Base-by-base conservation (phyloP, 2,888 invertebrate genomes). In the Galeruca laticollis region DNA sequence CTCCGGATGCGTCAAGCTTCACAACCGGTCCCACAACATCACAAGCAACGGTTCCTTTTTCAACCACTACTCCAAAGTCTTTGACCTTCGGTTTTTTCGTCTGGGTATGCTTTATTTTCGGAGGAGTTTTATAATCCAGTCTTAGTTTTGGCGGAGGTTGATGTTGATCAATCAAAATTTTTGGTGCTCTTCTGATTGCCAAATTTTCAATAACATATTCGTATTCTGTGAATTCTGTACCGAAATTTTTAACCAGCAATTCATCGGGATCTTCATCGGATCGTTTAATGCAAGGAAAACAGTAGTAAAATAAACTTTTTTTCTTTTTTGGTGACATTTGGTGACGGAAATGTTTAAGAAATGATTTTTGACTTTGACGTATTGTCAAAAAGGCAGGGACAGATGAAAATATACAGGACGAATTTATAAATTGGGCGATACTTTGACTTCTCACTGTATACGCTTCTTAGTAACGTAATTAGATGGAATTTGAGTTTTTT, bases 201-300 rank as follows among this genome's bases (percentile, higher is more conserved):
- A 77, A 57, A 62, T 78, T 78, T 64, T 78, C 78, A 40, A 78
- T 74, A 8, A 78, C 75, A 59, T 76, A 78, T 61, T 78, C 78
- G 63, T 75, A 78, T 20, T 77, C 77, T 1, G 76, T 73, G 69
- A 76, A 76, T 40, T 78, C 76, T 40, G 66, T 70, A 1, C 74
- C 73, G 49, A 77, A 78, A 52, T 66, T 69, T 21, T 73, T 68
- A n/a, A 69, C 61, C 51, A 75, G 69, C 10, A 72, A 60, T 33
- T 77, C 75, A 62, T 75, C 72, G 49, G 70, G 61, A 15, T 73
- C 68, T 47, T 67, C 49, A 13, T 69, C 52, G 31, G 73, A 52
- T 15, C 51, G 43, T 60, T 71, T 69, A 11, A 73, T 54, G 64
- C 76, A 77, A 52, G 77, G 75, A 40, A 71, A 71, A 54, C 75